Percentiles rank a stretch among this genome's conserved stretches.
Conservation (phyloP, 2,888 invertebrate species). For the Aproaerema taeniolella region DNA sequence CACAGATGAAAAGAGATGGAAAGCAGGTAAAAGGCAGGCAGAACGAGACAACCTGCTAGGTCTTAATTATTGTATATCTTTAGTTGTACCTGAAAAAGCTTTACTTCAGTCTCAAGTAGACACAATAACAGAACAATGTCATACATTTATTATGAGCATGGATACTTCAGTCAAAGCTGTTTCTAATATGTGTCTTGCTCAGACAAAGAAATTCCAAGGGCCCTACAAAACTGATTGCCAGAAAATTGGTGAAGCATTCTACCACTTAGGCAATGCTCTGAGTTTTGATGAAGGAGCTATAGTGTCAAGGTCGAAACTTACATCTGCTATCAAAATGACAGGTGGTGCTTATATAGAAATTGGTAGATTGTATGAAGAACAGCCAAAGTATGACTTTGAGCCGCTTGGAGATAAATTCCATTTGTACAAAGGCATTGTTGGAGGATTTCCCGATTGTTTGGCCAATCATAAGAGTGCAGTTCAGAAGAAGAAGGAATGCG, state of each 20-base stretch:
- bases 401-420: slow-evolving; percentile 94
- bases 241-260: slow-evolving; percentile 92
- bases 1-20: slow-evolving; percentile 98
- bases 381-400: slow-evolving; percentile 93
- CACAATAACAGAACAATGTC: slow-evolving; percentile 88
- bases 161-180: slow-evolving; percentile 92
- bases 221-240: slow-evolving; percentile 94
- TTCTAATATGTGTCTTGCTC: slow-evolving; percentile 87
- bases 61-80: slow-evolving; percentile 92
- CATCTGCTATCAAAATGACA: slow-evolving; percentile 89
- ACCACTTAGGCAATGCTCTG: slow-evolving; percentile 89
- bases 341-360: slow-evolving; percentile 94
- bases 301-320: slow-evolving; percentile 80
- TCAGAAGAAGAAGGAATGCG: slow-evolving; percentile 93
- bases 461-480: slow-evolving; percentile 93
- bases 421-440: slow-evolving; percentile 95
- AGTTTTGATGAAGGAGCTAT: slow-evolving; percentile 85
- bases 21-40: slow-evolving; percentile 95
- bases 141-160: slow-evolving; percentile 89
- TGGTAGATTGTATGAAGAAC: slow-evolving; percentile 92
- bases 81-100: slow-evolving; percentile 89
- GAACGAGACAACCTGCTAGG: slow-evolving; percentile 95
- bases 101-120: slow-evolving; percentile 86
- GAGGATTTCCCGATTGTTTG: slow-evolving; percentile 93
- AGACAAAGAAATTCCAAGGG: slow-evolving; percentile 90